Conservation (phyloP, 2,797 vertebrate species). For the Thalassophryne amazonica region DNA sequence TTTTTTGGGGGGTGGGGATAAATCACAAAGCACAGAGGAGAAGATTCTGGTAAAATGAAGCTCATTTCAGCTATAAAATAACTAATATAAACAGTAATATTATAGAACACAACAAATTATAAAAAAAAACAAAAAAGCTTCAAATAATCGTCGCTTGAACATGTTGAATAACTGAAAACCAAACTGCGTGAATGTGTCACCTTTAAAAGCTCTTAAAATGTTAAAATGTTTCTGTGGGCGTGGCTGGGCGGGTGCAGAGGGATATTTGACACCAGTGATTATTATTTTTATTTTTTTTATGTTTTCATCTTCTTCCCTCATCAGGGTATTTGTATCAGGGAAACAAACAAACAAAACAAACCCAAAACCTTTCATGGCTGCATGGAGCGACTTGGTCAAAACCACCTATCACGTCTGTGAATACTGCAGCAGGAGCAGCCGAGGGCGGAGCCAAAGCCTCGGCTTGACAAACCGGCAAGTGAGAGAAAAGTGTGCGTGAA, state of each 20-base stretch:
- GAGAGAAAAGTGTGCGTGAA: conserved; percentile 41
- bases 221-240: conserved; percentile 43
- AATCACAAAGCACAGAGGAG: conserved; percentile 31
- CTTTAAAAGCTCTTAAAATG: conserved; percentile 47
- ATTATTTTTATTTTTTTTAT: background rate
- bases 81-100: conserved; percentile 53
- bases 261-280: conserved; percentile 4
- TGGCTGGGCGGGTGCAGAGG: background rate
- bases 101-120: conserved; percentile 51
- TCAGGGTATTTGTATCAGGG: conserved; percentile 3
- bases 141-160: conserved; percentile 42
- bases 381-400: background rate
- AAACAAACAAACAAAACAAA: too few relatives aligned
- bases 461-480: conserved; percentile 14
- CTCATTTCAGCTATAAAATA: conserved; percentile 52
- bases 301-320: background rate
- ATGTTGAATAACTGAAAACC: conserved; percentile 64
- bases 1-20: conserved; percentile 34
- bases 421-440: conserved; percentile 29
- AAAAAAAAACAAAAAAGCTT: conserved; percentile 27
- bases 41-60: conserved; percentile 35
- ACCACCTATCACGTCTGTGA: conserved; percentile 11
- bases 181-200: conserved; percentile 41
- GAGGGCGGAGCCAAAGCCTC: conserved; percentile 2
- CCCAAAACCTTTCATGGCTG: conserved; percentile 9